These are phyloP conservation scores for Blennius ocellaris DNA, from an alignment of 2,113 vertebrate species.

Conservation along the genomic window DNA sequence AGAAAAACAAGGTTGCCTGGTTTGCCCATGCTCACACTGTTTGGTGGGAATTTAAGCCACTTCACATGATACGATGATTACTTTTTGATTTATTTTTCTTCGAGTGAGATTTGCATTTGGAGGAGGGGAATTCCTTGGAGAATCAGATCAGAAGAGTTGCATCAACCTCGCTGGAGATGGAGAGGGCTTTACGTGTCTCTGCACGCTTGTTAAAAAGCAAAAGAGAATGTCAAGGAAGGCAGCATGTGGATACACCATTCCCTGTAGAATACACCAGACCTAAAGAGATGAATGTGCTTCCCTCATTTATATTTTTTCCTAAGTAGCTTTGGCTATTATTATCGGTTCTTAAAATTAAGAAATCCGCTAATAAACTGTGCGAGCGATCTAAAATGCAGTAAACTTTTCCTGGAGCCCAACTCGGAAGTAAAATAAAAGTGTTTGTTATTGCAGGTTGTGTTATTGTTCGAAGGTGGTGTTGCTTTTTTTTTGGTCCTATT, in stretches of 20 bases:
- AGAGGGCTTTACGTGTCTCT: conserved; percentile 69
- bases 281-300: conserved; percentile 70
- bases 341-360: conserved; percentile 74
- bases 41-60: conserved; percentile 34
- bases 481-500: conserved; percentile 35
- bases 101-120: conserved; percentile 49
- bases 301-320: conserved; percentile 12
- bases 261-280: conserved; percentile 53
- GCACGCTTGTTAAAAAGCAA: conserved; percentile 76
- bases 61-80: conserved; percentile 40
- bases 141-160: conserved; percentile 55
- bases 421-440: conserved; percentile 76
- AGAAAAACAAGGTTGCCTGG: conserved; percentile 19
- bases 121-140: conserved; percentile 46
- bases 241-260: conserved; percentile 71
- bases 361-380: conserved; percentile 65
- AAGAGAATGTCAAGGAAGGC: conserved; percentile 72
- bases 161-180: conserved; percentile 62
- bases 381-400: conserved; percentile 66
- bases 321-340: conserved; percentile 67
- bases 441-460: conserved; percentile 63
- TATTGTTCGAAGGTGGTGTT: conserved; percentile 53
- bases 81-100: conserved; percentile 53
- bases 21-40: conserved; percentile 36
- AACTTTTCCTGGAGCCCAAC: conserved; percentile 76